A percentile compares a stretch with the other conserved stretches of the same genome.
These are phyloP conservation scores for Coenonympha arcania DNA, from an alignment of 2,888 invertebrate genomes.

Conservation along the genomic window DNA sequence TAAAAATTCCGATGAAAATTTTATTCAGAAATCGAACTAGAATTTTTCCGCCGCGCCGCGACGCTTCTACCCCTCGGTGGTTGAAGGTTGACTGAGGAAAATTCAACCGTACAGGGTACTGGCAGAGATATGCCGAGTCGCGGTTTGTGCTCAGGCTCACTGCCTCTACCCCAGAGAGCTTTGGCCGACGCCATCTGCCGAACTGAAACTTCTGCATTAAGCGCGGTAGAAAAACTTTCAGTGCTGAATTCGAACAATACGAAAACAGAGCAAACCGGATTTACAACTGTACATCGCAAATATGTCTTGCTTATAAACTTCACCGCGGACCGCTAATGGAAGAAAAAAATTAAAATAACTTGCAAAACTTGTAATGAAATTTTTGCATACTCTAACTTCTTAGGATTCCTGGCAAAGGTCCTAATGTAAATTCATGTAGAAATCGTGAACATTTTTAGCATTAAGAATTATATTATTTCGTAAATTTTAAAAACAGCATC, in stretches of 20 bases:
- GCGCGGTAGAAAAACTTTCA: slow-evolving; percentile 28
- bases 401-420: slow-evolving; percentile 12
- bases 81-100: slow-evolving; percentile 34
- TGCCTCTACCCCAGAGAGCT: slow-evolving; percentile 11
- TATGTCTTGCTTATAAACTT: slow-evolving; percentile 11
- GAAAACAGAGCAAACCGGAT: slow-evolving; percentile 29
- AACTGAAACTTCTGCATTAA: slow-evolving; percentile 43
- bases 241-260: slow-evolving; percentile 34
- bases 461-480: slow-evolving; percentile 11
- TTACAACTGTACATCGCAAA: slow-evolving; percentile 17
- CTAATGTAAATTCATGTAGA: slow-evolving; percentile 16
- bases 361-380: slow-evolving; percentile 10
- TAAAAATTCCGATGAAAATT: slow-evolving; percentile 6
- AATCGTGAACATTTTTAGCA: slow-evolving; percentile 19
- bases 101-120: slow-evolving; percentile 20
- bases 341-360: slow-evolving; percentile 5
- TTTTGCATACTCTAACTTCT: slow-evolving; percentile 13
- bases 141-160: no score
- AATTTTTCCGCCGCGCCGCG: slow-evolving; percentile 25
- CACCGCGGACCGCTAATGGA: slow-evolving; percentile 2
- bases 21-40: slow-evolving; percentile 18
- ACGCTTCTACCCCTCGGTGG: slow-evolving; percentile 24
- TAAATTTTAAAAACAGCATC: slow-evolving; percentile 13
- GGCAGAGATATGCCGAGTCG: slow-evolving; percentile 21
- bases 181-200: slow-evolving; percentile 39